These are phyloP conservation scores for Synanthedon tipuliformis DNA, from an alignment of 2,888 invertebrate species.

Conservation along the genomic window DNA sequence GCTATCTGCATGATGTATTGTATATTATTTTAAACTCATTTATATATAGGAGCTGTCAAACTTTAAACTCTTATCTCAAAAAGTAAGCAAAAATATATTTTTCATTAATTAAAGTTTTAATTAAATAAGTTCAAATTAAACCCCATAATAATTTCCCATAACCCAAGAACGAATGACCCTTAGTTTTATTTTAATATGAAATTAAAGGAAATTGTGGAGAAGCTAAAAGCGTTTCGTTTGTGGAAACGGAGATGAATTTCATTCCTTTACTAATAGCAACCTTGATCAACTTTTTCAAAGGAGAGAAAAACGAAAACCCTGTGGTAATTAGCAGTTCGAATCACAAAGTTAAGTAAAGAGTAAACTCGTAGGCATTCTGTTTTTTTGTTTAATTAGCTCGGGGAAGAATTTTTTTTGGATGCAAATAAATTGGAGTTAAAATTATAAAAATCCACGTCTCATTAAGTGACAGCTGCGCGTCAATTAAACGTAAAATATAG, in stretches of 20 bases:
- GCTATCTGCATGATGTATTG: too few relatives aligned
- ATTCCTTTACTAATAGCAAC: neutral
- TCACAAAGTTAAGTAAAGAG: neutral
- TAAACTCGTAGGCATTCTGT: neutral
- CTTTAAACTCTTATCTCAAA: too few relatives aligned
- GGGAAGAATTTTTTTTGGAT: neutral
- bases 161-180: too few relatives aligned
- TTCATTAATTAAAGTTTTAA: too few relatives aligned
- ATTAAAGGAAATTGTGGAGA: neutral
- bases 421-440: neutral
- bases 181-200: neutral
- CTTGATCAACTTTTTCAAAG: neutral
- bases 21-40: too few relatives aligned
- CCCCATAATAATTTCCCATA: too few relatives aligned
- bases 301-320: neutral
- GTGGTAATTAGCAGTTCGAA: neutral
- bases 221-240: neutral
- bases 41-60: too few relatives aligned
- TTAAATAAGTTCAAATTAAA: too few relatives aligned
- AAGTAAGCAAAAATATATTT: too few relatives aligned
- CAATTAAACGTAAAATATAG: constrained; percentile 68
- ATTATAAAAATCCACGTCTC: constrained; percentile 55
- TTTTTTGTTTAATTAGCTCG: neutral
- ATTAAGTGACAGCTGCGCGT: constrained; percentile 65
- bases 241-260: neutral